Base-by-base conservation (phyloP, 2,888 invertebrate genomes). In the Alviniconcha strummeri region DNA sequence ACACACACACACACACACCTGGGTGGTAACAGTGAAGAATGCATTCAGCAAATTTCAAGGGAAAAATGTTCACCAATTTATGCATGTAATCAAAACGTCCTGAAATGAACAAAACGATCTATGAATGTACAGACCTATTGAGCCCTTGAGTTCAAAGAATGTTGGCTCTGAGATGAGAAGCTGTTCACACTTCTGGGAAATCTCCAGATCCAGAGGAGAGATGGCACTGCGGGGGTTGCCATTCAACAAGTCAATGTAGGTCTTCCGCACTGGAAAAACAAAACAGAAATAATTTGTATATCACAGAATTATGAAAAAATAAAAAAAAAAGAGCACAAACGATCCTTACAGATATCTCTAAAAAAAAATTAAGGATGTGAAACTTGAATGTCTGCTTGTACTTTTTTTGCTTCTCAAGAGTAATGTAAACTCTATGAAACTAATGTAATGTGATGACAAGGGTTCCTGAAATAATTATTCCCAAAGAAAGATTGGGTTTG, bases 121-220 rank as follows among this genome's bases (percentile, higher is more conserved):
- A 36, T 36, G 36, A 36, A 52, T 52, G 5, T 60, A 84, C 89
- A 84, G 85, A 93, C 93, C 93, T 83, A 92, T 89, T 64, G 92
- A 92, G 13, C 92, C 92, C 82, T 90, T 89, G 15, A 92, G 84
- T 8, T 91, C 91, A 74, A 74, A 84, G 82, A 93, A 92, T 15
- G 92, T 92, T 71, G 90, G 86, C 84, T 93, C 93, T 19, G 91
- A 88, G n/a, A 87, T 87, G 6, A 93, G 86, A 9, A 93, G 87
- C 75, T 91, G 89, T 85, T 93, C 93, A 88, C 92, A 93, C 81
- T 90, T 92, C 86, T 92, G 91, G 64, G 92, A 92, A 84, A 93
- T 93, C 79, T 92, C 92, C 79, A 92, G 86, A 86, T 93, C 93
- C 82, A 89, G 90, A 15, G 89, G 88, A 36, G 93, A 93, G 75